Evolutionary conservation across 2,797 vertebrate species (phyloP).

Genomic region (Lindbergichthys nudifrons): DNA sequence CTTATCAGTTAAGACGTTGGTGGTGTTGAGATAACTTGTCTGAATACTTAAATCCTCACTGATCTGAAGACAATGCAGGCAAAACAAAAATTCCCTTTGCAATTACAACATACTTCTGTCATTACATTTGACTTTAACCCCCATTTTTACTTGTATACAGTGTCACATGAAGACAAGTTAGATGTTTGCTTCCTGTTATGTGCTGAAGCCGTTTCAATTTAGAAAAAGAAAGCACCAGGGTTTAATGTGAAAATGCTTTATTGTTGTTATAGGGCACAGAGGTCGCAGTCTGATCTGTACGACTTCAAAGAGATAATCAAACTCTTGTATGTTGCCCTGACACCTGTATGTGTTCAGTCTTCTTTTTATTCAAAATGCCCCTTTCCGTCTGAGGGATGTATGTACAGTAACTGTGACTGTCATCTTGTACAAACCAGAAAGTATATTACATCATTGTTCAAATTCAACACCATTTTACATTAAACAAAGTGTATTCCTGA

Average conservation of each 20-base stretch:
- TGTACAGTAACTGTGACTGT: not conserved
- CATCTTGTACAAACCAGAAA: not conserved
- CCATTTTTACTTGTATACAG: conserved; percentile 16
- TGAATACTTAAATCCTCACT: not conserved
- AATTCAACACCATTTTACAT: conserved; percentile 1
- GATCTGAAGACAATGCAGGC: not conserved
- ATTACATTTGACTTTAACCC: conserved; percentile 11
- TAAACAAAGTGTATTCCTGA: not conserved
- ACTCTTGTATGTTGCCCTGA: not conserved
- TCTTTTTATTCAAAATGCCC: not conserved
- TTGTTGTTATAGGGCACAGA: not conserved
- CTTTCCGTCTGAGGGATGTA: not conserved
- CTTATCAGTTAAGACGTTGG: conserved; percentile 5
- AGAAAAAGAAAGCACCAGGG: conserved; percentile 1
- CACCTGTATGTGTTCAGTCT: not conserved
- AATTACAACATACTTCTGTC: not conserved
- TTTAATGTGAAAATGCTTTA: not conserved
- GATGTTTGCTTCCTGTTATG: conserved; percentile 46
- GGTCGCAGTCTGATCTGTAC: not conserved
- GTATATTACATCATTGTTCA: not conserved
- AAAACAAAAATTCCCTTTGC: not conserved
- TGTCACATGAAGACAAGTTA: conserved; percentile 13
- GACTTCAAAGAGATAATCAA: not conserved
- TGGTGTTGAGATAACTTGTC: not conserved
- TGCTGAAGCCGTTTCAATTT: not conserved